Evolutionary conservation across 2,888 invertebrate species (phyloP).

Genomic region (Parapristionchus giblindavisi): DNA sequence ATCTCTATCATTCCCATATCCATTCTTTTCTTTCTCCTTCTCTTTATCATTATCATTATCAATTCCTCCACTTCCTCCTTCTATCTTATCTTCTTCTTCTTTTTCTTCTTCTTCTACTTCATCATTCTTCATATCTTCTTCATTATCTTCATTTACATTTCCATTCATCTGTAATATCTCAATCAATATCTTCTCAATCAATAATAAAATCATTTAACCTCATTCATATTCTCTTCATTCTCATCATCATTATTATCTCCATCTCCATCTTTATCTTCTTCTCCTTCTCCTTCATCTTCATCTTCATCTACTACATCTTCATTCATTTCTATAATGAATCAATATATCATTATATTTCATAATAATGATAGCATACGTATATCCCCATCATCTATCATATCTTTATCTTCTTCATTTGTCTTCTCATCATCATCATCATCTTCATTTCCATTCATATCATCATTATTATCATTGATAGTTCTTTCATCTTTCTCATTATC

Average conservation of each 20-base stretch:
- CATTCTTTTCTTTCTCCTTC: constrained; percentile 40
- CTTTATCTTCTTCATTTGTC: constrained; percentile 21
- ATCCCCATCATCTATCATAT: no score
- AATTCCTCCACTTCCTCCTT: constrained; percentile 48
- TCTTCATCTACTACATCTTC: constrained; percentile 75
- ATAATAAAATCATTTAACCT: constrained; percentile 28
- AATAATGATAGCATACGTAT: no score
- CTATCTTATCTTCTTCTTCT: constrained; percentile 55
- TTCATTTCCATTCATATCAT: constrained; percentile 70
- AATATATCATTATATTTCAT: constrained; percentile 37
- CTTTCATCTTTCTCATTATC: constrained; percentile 75
- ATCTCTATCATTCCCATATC: constrained; percentile 60
- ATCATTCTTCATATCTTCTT: constrained; percentile 61
- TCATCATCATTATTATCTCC: constrained; percentile 64
- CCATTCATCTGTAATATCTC: constrained; percentile 73
- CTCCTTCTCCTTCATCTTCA: constrained; percentile 70
- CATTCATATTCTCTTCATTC: constrained; percentile 76
- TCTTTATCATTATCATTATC: constrained; percentile 44
- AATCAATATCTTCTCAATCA: background rate
- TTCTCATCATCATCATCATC: constrained; percentile 72
- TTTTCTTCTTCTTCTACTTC: constrained; percentile 53
- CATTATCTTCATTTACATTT: constrained; percentile 70
- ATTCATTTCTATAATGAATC: no score
- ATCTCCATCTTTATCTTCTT: constrained; percentile 30
- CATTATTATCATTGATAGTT: constrained; percentile 52